These are phyloP conservation scores for Pseudochaenichthys georgianus DNA, from an alignment of 2,797 vertebrate genomes.

Conservation along the genomic window DNA sequence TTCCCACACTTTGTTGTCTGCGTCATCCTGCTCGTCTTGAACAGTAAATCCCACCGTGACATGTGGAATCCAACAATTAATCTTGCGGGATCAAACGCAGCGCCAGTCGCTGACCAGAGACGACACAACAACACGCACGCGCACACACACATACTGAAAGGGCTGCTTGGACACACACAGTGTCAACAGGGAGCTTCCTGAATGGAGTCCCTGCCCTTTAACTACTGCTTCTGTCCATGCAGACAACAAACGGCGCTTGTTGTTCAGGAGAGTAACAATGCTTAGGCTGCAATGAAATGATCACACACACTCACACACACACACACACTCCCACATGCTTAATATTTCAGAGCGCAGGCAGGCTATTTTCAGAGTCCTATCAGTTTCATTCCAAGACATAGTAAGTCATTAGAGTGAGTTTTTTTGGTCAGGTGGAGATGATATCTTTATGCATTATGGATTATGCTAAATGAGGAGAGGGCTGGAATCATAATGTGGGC, in stretches of 20 bases:
- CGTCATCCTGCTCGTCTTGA: slow-evolving; percentile 48
- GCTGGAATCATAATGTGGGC: slow-evolving; percentile 46
- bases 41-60: slow-evolving; percentile 61
- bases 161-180: slow-evolving; percentile 29
- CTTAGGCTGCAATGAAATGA: slow-evolving; percentile 36
- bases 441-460: slow-evolving; percentile 74
- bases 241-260: slow-evolving; percentile 67
- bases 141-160: slow-evolving; percentile 13
- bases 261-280: slow-evolving; percentile 56
- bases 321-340: slow-evolving; percentile 49
- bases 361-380: slow-evolving; percentile 81
- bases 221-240: slow-evolving; percentile 56
- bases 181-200: slow-evolving; percentile 56
- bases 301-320: slow-evolving; percentile 29
- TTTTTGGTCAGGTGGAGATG: slow-evolving; percentile 68
- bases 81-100: slow-evolving; percentile 64
- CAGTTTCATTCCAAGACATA: slow-evolving; percentile 73
- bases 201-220: slow-evolving; percentile 50
- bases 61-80: slow-evolving; percentile 65
- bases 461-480: slow-evolving; percentile 70
- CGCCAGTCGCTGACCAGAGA: slow-evolving; percentile 53
- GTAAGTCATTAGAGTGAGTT: slow-evolving; percentile 65
- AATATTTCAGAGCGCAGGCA: slow-evolving; percentile 79
- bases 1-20: slow-evolving; percentile 43
- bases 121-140: background rate